Percentiles rank a stretch among this genome's conserved stretches.
Evolutionary conservation across 2,888 invertebrate species (phyloP).

Genomic region (Lottia gigantea): DNA sequence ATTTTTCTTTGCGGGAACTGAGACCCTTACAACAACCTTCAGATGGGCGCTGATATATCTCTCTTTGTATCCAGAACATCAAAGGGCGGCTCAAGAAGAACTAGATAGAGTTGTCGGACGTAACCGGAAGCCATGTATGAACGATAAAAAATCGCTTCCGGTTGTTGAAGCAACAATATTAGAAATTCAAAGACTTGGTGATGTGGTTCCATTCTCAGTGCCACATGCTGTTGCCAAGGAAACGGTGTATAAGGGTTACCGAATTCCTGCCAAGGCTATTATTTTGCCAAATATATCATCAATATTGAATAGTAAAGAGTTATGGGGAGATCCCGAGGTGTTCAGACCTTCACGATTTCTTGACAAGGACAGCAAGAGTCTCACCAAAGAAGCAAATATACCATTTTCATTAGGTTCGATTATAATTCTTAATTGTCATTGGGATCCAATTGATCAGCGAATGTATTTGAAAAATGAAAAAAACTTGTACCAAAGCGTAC

Average conservation of each 20-base stretch:
- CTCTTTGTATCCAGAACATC: slow-evolving; percentile 79
- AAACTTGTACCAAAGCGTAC: no score
- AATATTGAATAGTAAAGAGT: slow-evolving; percentile 27
- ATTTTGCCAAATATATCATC: slow-evolving; percentile 34
- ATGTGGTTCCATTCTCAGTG: slow-evolving; percentile 39
- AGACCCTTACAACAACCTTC: slow-evolving; percentile 85
- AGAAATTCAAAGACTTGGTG: slow-evolving; percentile 37
- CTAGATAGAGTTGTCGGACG: slow-evolving; percentile 56
- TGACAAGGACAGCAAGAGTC: not conserved
- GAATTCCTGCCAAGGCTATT: slow-evolving; percentile 40
- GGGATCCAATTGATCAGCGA: no score
- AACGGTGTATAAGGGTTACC: slow-evolving; percentile 41
- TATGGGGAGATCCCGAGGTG: slow-evolving; percentile 29
- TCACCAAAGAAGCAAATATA: slow-evolving; percentile 1
- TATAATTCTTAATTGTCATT: no score
- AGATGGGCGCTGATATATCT: slow-evolving; percentile 85
- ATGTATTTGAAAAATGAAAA: no score
- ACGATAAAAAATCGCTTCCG: slow-evolving; percentile 14
- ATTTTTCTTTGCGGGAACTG: slow-evolving; percentile 60
- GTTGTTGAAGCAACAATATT: slow-evolving; percentile 38
- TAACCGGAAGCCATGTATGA: slow-evolving; percentile 18
- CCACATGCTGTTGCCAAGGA: slow-evolving; percentile 40
- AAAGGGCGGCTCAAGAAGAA: slow-evolving; percentile 15
- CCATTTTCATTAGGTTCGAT: slow-evolving; percentile 17
- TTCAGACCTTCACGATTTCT: slow-evolving; percentile 37